These are phyloP conservation scores for Cryptoblepharus egeriae DNA, from an alignment of 2,797 vertebrate genomes.

Conservation along the genomic window DNA sequence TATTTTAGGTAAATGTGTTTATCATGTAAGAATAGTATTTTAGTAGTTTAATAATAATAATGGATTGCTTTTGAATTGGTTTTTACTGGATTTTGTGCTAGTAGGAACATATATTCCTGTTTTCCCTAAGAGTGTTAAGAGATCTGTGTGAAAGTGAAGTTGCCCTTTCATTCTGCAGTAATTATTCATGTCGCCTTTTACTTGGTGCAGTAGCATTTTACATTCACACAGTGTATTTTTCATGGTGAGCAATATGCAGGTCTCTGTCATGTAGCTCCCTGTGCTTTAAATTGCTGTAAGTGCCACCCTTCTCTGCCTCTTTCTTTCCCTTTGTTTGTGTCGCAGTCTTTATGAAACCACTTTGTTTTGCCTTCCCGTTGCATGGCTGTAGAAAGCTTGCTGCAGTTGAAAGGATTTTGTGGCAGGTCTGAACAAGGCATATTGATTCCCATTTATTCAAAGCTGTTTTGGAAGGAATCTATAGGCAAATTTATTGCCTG, in stretches of 20 bases:
- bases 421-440: not conserved
- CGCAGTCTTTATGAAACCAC: constrained; percentile 4
- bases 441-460: not conserved
- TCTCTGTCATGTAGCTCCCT: not conserved
- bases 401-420: not conserved
- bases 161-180: not conserved
- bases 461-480: not conserved
- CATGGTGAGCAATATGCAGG: not conserved
- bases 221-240: not conserved
- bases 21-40: not conserved
- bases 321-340: not conserved
- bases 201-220: not conserved
- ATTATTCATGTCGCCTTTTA: not conserved
- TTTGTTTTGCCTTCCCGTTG: not conserved
- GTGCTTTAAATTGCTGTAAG: not conserved
- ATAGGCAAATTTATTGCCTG: not conserved
- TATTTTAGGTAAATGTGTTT: not conserved
- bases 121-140: not conserved
- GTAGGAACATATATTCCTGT: not conserved
- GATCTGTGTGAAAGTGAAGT: not conserved
- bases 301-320: not conserved
- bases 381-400: not conserved
- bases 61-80: not conserved
- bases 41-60: not conserved
- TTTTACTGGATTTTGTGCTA: not conserved